Base-by-base conservation (phyloP, 2,113 vertebrate genomes). In the Neotoma lepida region DNA sequence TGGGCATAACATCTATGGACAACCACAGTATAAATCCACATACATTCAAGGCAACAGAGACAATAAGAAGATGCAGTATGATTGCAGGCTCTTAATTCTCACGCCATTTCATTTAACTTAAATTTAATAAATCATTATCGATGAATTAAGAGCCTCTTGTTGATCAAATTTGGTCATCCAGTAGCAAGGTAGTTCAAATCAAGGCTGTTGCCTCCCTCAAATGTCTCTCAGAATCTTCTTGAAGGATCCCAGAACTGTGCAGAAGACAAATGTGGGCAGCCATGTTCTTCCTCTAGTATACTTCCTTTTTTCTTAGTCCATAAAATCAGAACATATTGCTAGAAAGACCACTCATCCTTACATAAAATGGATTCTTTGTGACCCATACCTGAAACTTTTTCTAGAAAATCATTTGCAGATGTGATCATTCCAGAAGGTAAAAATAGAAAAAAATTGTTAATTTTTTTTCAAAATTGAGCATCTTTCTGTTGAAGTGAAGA, bases 51-150 rank as follows among this genome's bases (percentile, higher is more conserved):
- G 94, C 71, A 44, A n/a, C 39, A 86, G 76, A 84, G 89, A 66
- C 30, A 63, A 14, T 33, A 94, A 13, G 22, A 12, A 30, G 66
- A 13, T 78, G 86, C 77, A 8, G 9, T 46, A 64, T 82, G 71
- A 56, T 74, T 39, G 39, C 78, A 80, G 46, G 80, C 90, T 24
- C 0, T 73, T 33, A 35, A 56, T 46, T 73, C 54, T 88, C 82
- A 22, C 84, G 93, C 74, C 28, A 54, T 91, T 96, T 95, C 64
- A 58, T 91, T 93, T 97, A 39, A 92, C 63, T 54, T 41, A 6
- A 17, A 70, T 66, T 90, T 97, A 26, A 61, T 28, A 18, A 41
- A 44, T 82, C 26, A 44, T 41, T 54, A 74, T 88, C 96, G 78
- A 80, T 94, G 90, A 93, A 92, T 89, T 18, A 8, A 33, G 4